phyloP scores from a whole-genome alignment of 2,113 vertebrate genomes.

The Pardalotus punctatus region DNA sequence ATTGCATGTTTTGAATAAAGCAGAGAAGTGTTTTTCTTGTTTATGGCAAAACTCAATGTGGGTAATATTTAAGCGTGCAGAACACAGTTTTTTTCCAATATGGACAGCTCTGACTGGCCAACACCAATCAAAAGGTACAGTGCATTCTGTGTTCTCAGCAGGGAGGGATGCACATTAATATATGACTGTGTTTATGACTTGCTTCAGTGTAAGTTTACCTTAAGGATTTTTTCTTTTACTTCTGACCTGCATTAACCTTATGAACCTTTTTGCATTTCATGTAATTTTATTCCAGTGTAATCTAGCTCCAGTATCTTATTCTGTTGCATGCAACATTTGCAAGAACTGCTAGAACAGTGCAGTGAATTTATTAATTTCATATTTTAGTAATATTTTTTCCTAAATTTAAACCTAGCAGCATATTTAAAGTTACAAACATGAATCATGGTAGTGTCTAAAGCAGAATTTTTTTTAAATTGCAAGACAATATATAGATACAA shows the following conservation, averaged over 20 bases:
- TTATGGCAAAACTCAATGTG: background rate
- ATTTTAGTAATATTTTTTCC: background rate
- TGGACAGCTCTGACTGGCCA: background rate
- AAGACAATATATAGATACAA: background rate
- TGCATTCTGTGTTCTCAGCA: background rate
- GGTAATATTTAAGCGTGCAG: background rate
- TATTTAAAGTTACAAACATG: background rate
- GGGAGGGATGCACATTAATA: background rate
- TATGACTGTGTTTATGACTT: background rate
- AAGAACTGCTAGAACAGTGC: background rate
- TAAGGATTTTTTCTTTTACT: background rate
- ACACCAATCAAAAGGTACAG: background rate
- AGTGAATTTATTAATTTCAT: background rate
- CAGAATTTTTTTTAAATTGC: background rate
- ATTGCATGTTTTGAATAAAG: background rate
- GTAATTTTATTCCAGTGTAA: background rate
- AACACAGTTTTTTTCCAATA: background rate
- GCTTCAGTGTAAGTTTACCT: background rate
- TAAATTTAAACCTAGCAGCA: background rate
- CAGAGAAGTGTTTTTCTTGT: background rate
- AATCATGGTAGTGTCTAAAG: background rate
- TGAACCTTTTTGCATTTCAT: background rate
- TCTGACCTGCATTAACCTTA: rapidly evolving
- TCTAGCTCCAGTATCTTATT: background rate
- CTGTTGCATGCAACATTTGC: background rate